A percentile compares a stretch with the other conserved stretches of the same genome.
These are phyloP conservation scores for Rhinopithecus roxellana DNA, from an alignment of 2,113 vertebrate species.

Conservation along the genomic window DNA sequence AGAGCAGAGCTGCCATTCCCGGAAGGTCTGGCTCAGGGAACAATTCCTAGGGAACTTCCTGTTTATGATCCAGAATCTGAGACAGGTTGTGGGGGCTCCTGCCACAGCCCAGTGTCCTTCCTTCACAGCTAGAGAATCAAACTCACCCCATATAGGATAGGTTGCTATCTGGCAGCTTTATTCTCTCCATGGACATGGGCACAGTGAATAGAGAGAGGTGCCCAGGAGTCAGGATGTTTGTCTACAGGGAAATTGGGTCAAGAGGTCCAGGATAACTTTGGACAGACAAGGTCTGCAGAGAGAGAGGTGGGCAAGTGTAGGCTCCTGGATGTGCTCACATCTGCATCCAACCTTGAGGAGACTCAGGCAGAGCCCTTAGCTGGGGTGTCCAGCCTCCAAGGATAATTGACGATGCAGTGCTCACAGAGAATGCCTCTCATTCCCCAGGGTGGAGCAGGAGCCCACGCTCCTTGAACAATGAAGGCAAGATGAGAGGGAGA, in stretches of 20 bases:
- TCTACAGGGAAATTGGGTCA: too few species aligned
- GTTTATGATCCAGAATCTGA: not conserved
- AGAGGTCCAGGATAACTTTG: not conserved
- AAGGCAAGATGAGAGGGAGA: not conserved
- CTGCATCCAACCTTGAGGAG: not conserved
- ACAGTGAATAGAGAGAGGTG: too few species aligned
- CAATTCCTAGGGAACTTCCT: fast-evolving
- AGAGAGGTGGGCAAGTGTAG: too few species aligned
- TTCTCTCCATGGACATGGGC: too few species aligned
- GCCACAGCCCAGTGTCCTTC: not conserved
- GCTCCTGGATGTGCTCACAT: not conserved
- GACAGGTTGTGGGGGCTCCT: too few species aligned
- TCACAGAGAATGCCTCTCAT: not conserved
- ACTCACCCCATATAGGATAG: not conserved
- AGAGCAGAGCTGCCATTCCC: not conserved
- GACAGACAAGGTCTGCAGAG: not conserved
- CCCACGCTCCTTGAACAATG: fast-evolving
- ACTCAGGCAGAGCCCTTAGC: not conserved
- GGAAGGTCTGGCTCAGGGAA: not conserved
- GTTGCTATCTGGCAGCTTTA: fast-evolving
- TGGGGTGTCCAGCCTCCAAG: not conserved
- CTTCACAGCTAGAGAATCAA: not conserved
- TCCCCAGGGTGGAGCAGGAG: not conserved
- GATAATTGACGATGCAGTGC: not conserved
- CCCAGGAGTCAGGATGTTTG: not conserved